Evolutionary conservation across 2,113 vertebrate genomes (phyloP).

Genomic region (Thunnus thynnus): DNA sequence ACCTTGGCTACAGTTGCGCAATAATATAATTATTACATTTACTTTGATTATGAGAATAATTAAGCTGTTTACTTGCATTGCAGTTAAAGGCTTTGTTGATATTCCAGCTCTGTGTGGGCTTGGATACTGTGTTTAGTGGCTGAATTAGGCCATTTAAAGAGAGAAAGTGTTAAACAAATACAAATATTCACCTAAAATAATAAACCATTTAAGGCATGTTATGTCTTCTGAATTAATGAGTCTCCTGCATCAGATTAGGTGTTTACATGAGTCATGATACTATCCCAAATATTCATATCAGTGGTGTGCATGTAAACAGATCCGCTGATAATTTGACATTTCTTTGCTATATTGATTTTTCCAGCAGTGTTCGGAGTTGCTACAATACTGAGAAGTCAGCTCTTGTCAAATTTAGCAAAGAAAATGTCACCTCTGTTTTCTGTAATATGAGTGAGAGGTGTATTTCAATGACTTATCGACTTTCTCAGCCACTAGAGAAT

Average conservation of each 20-base stretch:
- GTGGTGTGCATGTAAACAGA: neutral
- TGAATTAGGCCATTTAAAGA: neutral
- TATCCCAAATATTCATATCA: neutral
- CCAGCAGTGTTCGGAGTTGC: neutral
- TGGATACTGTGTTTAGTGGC: neutral
- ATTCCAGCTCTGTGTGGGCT: slow-evolving; percentile 29
- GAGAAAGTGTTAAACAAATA: neutral
- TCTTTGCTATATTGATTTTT: slow-evolving; percentile 9
- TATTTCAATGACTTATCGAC: slow-evolving; percentile 15
- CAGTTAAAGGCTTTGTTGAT: slow-evolving; percentile 25
- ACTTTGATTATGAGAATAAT: slow-evolving; percentile 52
- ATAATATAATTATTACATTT: slow-evolving; percentile 54
- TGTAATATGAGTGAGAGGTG: slow-evolving; percentile 7
- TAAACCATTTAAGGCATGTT: neutral
- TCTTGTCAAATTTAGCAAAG: neutral
- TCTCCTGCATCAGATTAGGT: neutral
- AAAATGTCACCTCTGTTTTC: slow-evolving; percentile 2
- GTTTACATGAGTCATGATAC: neutral
- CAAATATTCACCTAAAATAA: neutral
- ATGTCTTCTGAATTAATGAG: neutral
- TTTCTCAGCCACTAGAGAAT: slow-evolving; percentile 16
- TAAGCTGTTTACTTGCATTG: slow-evolving; percentile 42
- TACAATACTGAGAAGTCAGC: neutral
- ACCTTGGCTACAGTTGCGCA: slow-evolving; percentile 28
- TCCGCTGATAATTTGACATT: slow-evolving; percentile 5